Conservation (phyloP, 2,113 vertebrate genomes). For the Falco punctatus region DNA sequence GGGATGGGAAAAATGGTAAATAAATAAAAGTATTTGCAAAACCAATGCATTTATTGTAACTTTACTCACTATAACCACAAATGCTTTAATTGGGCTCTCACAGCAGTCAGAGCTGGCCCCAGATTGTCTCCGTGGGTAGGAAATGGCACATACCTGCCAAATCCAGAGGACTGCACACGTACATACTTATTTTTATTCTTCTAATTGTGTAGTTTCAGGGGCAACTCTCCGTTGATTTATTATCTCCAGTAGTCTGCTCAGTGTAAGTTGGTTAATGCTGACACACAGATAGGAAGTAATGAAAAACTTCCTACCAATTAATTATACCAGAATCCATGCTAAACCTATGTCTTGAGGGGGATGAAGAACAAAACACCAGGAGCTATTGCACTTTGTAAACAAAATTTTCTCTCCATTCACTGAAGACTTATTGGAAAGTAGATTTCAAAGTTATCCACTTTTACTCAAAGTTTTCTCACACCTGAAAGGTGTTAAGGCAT, state of each 20-base stretch:
- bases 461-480: not conserved
- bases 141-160: not conserved
- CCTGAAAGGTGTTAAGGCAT: not conserved
- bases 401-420: not conserved
- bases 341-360: not conserved
- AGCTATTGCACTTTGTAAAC: not conserved
- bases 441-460: slow-evolving; percentile 11
- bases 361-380: not conserved
- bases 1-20: not conserved
- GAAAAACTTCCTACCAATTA: not conserved
- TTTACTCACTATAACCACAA: not conserved
- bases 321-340: not conserved
- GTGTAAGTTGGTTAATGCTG: not conserved
- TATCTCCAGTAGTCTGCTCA: not conserved
- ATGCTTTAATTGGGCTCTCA: not conserved
- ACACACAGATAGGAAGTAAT: not conserved
- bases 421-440: not conserved
- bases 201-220: not conserved
- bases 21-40: not conserved
- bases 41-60: not conserved
- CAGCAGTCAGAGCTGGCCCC: not conserved
- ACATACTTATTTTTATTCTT: not conserved
- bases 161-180: not conserved
- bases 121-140: not conserved
- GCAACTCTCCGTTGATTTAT: not conserved